These are phyloP conservation scores for Syncerus caffer DNA, from an alignment of 2,797 vertebrate species.

Conservation along the genomic window DNA sequence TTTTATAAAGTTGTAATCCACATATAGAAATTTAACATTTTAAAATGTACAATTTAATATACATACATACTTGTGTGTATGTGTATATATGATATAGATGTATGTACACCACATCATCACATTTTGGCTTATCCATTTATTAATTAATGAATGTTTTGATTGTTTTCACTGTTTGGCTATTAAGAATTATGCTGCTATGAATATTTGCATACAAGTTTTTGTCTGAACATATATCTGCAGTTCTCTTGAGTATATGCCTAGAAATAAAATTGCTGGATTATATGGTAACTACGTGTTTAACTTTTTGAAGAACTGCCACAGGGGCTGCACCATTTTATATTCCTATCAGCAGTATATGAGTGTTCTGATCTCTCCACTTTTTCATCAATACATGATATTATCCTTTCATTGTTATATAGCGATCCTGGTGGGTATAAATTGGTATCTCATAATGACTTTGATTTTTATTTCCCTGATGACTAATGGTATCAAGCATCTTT, in stretches of 20 bases:
- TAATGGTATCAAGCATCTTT: not conserved
- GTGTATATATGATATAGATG: not conserved
- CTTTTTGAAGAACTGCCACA: not conserved
- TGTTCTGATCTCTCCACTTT: not conserved
- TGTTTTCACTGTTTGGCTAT: not conserved
- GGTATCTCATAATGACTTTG: not conserved
- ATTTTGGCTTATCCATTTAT: slow-evolving; percentile 9
- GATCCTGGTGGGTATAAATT: not conserved
- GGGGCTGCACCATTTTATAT: not conserved
- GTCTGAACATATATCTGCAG: not conserved
- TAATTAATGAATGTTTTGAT: not conserved
- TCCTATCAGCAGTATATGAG: not conserved
- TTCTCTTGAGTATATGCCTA: not conserved
- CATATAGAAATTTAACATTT: not conserved
- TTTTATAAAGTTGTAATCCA: not conserved
- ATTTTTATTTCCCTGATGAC: not conserved
- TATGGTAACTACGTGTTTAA: not conserved
- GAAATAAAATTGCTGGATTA: not conserved
- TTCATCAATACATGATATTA: not conserved
- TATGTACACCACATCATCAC: not conserved
- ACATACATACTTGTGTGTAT: not conserved
- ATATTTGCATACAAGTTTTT: not conserved
- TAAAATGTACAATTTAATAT: not conserved
- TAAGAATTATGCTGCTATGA: not conserved
- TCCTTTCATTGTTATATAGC: not conserved